Evolutionary conservation across 2,888 invertebrate genomes (phyloP), one percentile per base, ranked within the genome.

Genomic region (Cosmia pyralina): DNA sequence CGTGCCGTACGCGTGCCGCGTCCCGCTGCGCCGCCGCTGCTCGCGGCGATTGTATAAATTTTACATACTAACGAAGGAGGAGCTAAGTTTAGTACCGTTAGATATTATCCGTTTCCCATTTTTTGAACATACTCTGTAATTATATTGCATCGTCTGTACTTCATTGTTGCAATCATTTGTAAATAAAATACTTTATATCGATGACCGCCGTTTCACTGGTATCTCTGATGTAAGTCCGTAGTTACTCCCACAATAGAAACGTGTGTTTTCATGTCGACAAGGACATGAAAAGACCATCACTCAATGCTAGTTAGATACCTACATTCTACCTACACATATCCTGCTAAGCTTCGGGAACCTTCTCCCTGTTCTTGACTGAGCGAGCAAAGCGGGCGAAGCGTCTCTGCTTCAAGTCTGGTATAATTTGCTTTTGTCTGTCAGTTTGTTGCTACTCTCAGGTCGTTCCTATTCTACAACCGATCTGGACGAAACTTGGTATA

Each of bases 141-240:
- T 96, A 96, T 94, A 95, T 93, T 93, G 95, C 96, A 95, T 96
- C 94, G 94, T 95, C 96, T 96, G 94, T 96, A 96, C 90, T 94
- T 95, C 95, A 96, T 95, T 96, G 96, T 96, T 96, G 96, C 96
- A 95, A 96, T 96, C 96, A 96, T 96, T 96, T 96, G 96, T 96
- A 96, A 96, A 96, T 96, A 96, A 96, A 96, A 94, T 95, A 95
- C 94, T 96, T 95, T 95, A 95, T 95, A 95, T 95, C 94, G 92
- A 92, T 81, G 46, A 52, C 52, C 28, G 57, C 60, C 11, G 69
- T 85, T 82, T 81, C 66, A 72, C 75, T 86, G 67, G 44, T 71
- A 75, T 78, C 52, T 67, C 34, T 44, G n/a, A 17, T 13, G 17
- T 58, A 48, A 34, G 19, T 28, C 8, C 4, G 0, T 55, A 55